Base-by-base conservation (phyloP, 2,113 vertebrate genomes). In the Pangasianodon gigas region DNA sequence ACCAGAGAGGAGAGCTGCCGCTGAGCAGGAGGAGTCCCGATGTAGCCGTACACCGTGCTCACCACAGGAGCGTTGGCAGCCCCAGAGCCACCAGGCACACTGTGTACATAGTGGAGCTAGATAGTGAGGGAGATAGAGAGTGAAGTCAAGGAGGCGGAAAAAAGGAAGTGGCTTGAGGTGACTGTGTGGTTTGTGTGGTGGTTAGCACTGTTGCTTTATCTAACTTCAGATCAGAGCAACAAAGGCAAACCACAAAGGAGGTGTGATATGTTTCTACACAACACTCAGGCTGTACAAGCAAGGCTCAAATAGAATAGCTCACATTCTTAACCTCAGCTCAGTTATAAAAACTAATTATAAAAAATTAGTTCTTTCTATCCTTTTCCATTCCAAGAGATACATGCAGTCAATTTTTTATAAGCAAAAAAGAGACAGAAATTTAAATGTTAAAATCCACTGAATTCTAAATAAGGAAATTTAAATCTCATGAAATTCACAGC, bases 71-170 rank as follows among this genome's bases (percentile, higher is more conserved):
- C 97, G 46, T 99, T 99, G 89, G 97, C 95, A 56, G 97, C 98
- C 21, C 98, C 97, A 0, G 97, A 98, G 32, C 98, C 98, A 0
- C 98, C 98, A 0, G 98, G 98, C 0, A 96, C 94, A 21, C 97
- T 98, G 89, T 99, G 98, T 86, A 99, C 94, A 90, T 99, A 99
- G 94, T 99, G 98, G 24, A 99, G 97, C 98, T 32, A 29, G 5
- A 71, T 3, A 37, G 29, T 3, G n/a, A 26, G 3, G 3, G 41
- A 48, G 6, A 44, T 0, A 54, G 29, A 18, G 52, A 37, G 3
- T 21, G 37, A 52, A 46, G 52, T 41, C 65, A 41, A 18, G 29
- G 44, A n/a, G 16, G 26, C 18, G 19, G 54, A 69, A 65, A 44
- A 18, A 18, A 84, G 88, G 85, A 84, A 89, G 79, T 19, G 2